These are phyloP conservation scores for Coluber constrictor DNA, from an alignment of 2,797 vertebrate genomes.

Conservation along the genomic window DNA sequence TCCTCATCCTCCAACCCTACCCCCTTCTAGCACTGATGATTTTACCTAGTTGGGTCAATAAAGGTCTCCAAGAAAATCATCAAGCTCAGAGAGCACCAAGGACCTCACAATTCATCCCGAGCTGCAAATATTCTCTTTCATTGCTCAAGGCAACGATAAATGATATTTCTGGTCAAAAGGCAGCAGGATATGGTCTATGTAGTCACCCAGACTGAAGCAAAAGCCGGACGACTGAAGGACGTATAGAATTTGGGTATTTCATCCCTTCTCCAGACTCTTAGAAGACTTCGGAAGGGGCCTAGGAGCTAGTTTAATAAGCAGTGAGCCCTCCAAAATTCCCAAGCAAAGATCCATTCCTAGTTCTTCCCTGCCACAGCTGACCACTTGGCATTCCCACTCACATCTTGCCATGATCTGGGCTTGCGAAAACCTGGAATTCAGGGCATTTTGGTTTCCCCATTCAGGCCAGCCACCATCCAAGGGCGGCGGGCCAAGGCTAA, in stretches of 20 bases:
- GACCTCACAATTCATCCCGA: background rate
- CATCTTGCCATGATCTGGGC: background rate
- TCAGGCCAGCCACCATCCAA: background rate
- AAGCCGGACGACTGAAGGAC: background rate
- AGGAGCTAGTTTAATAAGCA: background rate
- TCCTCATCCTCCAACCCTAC: no score
- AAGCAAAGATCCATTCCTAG: background rate
- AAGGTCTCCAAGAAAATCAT: no score
- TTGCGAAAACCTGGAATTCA: background rate
- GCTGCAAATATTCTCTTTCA: background rate
- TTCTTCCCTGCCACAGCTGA: background rate
- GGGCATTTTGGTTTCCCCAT: background rate
- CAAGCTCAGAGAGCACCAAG: background rate
- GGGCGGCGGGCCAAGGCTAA: background rate
- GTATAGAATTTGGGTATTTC: background rate
- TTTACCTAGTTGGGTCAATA: no score
- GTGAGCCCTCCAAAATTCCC: background rate
- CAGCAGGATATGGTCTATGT: background rate
- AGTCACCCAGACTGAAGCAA: background rate
- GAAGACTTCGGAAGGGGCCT: background rate
- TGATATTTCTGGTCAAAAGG: background rate
- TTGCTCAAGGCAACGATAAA: background rate
- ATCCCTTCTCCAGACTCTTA: background rate
- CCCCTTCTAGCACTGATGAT: no score
- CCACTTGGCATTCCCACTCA: background rate